A percentile compares a stretch with the other conserved stretches of the same genome.
Evolutionary conservation across 1,140 invertebrate genomes (phyloP).

Genomic region (Harlomillsia oculata): DNA sequence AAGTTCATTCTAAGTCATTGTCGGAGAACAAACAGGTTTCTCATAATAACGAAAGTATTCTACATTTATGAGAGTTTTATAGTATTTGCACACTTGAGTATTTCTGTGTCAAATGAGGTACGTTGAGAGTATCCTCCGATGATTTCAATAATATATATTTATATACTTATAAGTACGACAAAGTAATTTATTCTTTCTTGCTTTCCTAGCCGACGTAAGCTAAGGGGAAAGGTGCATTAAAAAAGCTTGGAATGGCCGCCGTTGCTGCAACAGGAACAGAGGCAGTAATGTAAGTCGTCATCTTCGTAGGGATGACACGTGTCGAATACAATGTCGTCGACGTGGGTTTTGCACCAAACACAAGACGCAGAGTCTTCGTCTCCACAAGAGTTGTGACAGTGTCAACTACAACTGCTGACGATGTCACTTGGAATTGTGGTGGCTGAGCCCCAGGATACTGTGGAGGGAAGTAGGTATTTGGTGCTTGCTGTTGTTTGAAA

Average conservation of each 20-base stretch:
- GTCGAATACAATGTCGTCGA: conserved; percentile 76
- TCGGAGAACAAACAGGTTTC: no score
- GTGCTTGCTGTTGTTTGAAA: conserved; percentile 44
- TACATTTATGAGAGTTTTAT: no score
- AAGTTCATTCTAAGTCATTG: no score
- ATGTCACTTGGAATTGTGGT: conserved; percentile 64
- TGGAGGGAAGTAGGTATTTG: conserved; percentile 9
- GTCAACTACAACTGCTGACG: conserved; percentile 67
- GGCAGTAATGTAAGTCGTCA: conserved; percentile 60
- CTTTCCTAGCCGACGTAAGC: conserved; percentile 14
- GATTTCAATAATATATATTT: no score
- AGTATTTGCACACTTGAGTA: no score
- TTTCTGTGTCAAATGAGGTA: no score
- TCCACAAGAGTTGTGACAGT: conserved; percentile 68
- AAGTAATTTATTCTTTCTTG: neutral
- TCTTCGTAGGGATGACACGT: conserved; percentile 66
- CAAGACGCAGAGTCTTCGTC: conserved; percentile 70
- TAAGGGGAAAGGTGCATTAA: conserved; percentile 15
- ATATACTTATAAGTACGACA: no score
- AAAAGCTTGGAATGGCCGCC: conserved; percentile 22
- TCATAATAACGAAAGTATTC: no score
- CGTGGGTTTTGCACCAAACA: conserved; percentile 77
- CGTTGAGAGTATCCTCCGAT: no score
- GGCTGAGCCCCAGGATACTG: conserved; percentile 37
- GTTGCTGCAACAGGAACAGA: conserved; percentile 21